Evolutionary conservation across 2,797 vertebrate genomes (phyloP).

Genomic region (Pangasius mekongensis): DNA sequence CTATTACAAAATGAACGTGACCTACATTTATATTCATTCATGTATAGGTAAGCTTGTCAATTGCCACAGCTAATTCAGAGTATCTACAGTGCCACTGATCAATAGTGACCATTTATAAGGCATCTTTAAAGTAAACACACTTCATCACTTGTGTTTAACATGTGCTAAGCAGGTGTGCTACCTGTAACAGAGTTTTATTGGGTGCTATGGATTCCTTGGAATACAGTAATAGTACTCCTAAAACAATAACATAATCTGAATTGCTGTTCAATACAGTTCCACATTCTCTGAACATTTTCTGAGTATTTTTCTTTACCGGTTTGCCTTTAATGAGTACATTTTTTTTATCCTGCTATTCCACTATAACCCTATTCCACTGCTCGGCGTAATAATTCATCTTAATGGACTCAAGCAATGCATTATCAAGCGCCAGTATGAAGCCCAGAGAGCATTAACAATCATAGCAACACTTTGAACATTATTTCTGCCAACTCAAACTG

Average conservation of each 20-base stretch:
- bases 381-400: slow-evolving; percentile 26
- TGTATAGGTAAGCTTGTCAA: too few species aligned
- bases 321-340: slow-evolving; percentile 20
- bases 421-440: slow-evolving; percentile 9
- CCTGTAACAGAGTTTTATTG: not conserved
- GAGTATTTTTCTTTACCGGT: not conserved
- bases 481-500: slow-evolving; percentile 29
- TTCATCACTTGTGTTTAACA: not conserved
- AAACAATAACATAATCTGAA: not conserved
- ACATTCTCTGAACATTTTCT: not conserved
- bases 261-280: not conserved
- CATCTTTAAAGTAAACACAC: not conserved
- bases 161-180: not conserved
- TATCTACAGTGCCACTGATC: not conserved
- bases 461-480: slow-evolving; percentile 24
- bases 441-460: slow-evolving; percentile 19
- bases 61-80: not conserved
- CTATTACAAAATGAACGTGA: not conserved
- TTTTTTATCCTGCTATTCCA: slow-evolving; percentile 1
- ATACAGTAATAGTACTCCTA: not conserved
- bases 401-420: slow-evolving; percentile 41
- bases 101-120: not conserved
- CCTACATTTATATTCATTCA: not conserved
- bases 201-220: not conserved
- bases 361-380: not conserved